These are phyloP conservation scores for Antheraea pernyi DNA, from an alignment of 1,140 invertebrate genomes.

Conservation along the genomic window DNA sequence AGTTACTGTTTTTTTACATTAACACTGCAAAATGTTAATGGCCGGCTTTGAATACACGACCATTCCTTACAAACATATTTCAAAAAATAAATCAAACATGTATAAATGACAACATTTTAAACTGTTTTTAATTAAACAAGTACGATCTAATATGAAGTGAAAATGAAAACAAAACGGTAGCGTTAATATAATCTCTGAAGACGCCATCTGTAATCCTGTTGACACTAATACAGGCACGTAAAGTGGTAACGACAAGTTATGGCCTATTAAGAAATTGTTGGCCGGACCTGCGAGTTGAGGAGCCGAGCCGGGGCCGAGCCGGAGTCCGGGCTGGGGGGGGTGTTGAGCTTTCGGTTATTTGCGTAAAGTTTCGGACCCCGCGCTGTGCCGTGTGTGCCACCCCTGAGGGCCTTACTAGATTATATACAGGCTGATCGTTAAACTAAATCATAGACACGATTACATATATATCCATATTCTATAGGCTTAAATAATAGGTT, in stretches of 20 bases:
- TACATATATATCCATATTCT: no score
- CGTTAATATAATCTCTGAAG: neutral
- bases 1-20: no score
- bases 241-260: conserved; percentile 59
- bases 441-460: neutral
- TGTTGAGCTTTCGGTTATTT: conserved; percentile 47
- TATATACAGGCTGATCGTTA: conserved; percentile 44
- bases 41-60: no score
- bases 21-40: no score
- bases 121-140: no score
- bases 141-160: neutral
- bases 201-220: conserved; percentile 20
- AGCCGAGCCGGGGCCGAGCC: conserved; percentile 18
- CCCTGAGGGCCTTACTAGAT: conserved; percentile 43
- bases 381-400: conserved; percentile 51
- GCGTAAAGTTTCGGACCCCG: conserved; percentile 56
- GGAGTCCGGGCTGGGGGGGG: conserved; percentile 25
- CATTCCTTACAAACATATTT: no score
- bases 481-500: no score
- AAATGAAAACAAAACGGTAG: neutral
- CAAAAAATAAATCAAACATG: no score
- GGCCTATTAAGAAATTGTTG: conserved; percentile 73
- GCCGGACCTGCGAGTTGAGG: conserved; percentile 36
- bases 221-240: conserved; percentile 58
- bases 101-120: no score